phyloP scores from a whole-genome alignment of 2,797 vertebrate species.

The Hypotaenidia okinawae region DNA sequence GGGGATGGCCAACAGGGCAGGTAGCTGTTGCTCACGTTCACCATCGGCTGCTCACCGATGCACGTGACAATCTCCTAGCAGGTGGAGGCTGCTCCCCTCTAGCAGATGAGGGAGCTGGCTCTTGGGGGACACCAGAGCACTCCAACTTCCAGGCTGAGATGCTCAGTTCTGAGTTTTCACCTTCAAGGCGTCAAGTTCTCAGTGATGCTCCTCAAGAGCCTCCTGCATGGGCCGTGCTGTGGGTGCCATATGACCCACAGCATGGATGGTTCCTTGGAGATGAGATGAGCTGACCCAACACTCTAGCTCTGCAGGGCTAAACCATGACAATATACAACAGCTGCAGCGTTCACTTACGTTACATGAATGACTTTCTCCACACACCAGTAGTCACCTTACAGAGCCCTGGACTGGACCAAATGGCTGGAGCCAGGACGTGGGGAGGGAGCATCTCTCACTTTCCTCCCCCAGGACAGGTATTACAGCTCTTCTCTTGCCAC shows the following conservation, averaged over 20 bases:
- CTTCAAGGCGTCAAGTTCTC: background rate
- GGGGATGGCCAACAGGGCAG: background rate
- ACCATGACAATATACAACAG: accelerated
- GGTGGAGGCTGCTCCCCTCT: background rate
- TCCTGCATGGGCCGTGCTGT: background rate
- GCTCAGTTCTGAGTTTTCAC: background rate
- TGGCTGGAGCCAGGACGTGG: background rate
- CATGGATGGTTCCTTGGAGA: accelerated
- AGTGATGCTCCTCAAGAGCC: background rate
- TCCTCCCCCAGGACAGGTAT: background rate
- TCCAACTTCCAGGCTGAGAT: background rate
- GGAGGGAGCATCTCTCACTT: background rate
- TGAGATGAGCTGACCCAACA: background rate
- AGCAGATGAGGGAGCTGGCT: background rate
- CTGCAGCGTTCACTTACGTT: background rate
- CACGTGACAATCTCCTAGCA: accelerated
- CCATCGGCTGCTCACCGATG: accelerated
- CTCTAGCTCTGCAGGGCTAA: background rate
- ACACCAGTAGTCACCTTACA: background rate
- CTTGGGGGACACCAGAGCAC: accelerated
- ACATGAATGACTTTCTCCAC: background rate
- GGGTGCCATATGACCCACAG: background rate
- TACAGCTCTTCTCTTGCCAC: background rate
- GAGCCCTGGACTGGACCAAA: background rate
- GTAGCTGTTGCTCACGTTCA: accelerated